These are phyloP conservation scores for Caenorhabditis macrosperma DNA, from an alignment of 2,888 invertebrate genomes.

Conservation along the genomic window DNA sequence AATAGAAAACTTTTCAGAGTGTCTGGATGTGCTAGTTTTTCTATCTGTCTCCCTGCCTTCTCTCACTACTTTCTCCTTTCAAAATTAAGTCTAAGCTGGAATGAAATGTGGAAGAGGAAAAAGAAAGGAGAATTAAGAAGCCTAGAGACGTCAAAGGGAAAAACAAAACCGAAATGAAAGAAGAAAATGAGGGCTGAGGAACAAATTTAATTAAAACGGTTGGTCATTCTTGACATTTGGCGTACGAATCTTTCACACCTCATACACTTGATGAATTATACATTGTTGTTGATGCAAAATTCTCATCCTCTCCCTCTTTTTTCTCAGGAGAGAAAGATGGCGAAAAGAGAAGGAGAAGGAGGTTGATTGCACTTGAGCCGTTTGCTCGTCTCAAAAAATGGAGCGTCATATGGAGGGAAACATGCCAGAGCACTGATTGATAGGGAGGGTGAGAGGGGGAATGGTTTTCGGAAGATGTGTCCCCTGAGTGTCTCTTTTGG, in stretches of 20 bases:
- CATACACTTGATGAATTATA: conserved; percentile 45
- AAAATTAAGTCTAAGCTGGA: background rate
- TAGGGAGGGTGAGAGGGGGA: conserved; percentile 13
- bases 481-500: conserved; percentile 35
- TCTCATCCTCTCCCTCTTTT: background rate
- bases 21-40: background rate
- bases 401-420: conserved; percentile 18
- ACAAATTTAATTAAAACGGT: conserved; percentile 27
- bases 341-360: conserved; percentile 3
- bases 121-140: background rate
- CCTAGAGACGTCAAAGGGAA: background rate
- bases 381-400: conserved; percentile 5
- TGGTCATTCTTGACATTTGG: conserved; percentile 7
- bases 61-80: background rate
- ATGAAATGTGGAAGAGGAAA: background rate
- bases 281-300: conserved; percentile 34
- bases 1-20: background rate
- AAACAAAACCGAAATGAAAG: conserved; percentile 10
- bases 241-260: conserved; percentile 14
- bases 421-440: conserved; percentile 32
- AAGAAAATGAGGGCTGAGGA: background rate
- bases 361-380: conserved; percentile 45
- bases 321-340: background rate
- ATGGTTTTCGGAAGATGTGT: conserved; percentile 45
- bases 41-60: too few relatives aligned